Percentiles rank a stretch among this genome's conserved stretches.
Conservation (phyloP, 2,888 invertebrate genomes). For the Alsophila aescularia region DNA sequence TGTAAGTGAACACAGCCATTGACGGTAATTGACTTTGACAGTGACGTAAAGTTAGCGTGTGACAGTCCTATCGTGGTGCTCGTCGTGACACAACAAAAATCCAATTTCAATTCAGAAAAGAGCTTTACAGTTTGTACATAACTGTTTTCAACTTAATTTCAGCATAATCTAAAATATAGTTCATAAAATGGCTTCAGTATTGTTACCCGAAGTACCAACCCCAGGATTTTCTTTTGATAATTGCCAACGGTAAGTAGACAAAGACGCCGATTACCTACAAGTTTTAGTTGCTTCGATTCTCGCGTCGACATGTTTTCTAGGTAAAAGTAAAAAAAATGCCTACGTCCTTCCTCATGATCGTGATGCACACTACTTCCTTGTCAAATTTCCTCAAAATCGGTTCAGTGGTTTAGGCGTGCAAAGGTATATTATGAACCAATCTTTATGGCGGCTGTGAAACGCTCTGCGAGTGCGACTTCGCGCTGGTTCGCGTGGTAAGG, state of each 20-base stretch:
- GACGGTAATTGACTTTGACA: no score
- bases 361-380: no score
- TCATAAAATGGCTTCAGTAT: slow-evolving; percentile 86
- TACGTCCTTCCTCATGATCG: no score
- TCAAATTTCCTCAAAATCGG: no score
- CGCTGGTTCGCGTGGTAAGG: no score
- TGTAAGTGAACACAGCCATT: no score
- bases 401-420: no score
- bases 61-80: neutral
- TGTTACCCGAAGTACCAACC: slow-evolving; percentile 87
- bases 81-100: slow-evolving; percentile 26
- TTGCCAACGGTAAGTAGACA: slow-evolving; percentile 87
- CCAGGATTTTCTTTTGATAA: slow-evolving; percentile 95
- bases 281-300: neutral
- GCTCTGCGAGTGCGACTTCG: no score
- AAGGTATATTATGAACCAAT: no score
- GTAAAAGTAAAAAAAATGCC: no score
- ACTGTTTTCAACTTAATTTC: neutral
- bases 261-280: neutral
- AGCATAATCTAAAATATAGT: neutral
- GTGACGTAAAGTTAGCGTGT: neutral
- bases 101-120: neutral
- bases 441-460: no score
- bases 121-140: slow-evolving; percentile 1
- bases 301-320: no score